Evolutionary conservation across 1,140 invertebrate species (phyloP), one percentile per base, ranked within the genome.

Genomic region (Euura saliciscinereae): DNA sequence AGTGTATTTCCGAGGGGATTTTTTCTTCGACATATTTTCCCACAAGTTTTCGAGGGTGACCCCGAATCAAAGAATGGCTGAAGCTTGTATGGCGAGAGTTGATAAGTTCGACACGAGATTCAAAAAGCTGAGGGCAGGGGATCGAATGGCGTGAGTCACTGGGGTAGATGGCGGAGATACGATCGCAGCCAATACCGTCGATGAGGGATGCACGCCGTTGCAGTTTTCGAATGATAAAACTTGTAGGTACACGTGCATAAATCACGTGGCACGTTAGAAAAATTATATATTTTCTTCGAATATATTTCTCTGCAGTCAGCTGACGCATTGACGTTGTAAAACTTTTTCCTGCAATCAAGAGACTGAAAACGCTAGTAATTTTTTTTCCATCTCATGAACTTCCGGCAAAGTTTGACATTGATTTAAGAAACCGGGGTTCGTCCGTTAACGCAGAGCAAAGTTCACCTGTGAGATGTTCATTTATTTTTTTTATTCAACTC

Each of bases 51-150:
- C 28, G 28, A 28, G 28, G 28, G 28, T 59, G 51, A 8, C 68
- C 42, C 44, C 5, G 5, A 8, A 44, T 13, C 68, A 11, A 43
- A 10, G 68, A 10, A 13, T 46, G 68, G 45, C 44, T 42, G 11
- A 6, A 28, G 13, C 7, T 65, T 68, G 46, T 73, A 71, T 76
- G 71, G 46, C 72, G 71, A 68, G 70, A 77, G 79, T 80, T 77
- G 82, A 83, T 83, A 82, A 83, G 79, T 82, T 75, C 77, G 79
- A 82, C 77, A 77, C 77, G 78, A 78, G 74, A 71, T 76, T 71
- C 73, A 74, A 77, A 78, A 80, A 79, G 79, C 79, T 77, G 79
- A 78, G 74, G 73, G 77, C 10, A 28, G 28, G 28, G 28, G 28
- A 28, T 28, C 28, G 28, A 28, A 11, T 59, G 8, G 8, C 74